phyloP scores from a whole-genome alignment of 2,113 vertebrate species.

The Scomber japonicus region DNA sequence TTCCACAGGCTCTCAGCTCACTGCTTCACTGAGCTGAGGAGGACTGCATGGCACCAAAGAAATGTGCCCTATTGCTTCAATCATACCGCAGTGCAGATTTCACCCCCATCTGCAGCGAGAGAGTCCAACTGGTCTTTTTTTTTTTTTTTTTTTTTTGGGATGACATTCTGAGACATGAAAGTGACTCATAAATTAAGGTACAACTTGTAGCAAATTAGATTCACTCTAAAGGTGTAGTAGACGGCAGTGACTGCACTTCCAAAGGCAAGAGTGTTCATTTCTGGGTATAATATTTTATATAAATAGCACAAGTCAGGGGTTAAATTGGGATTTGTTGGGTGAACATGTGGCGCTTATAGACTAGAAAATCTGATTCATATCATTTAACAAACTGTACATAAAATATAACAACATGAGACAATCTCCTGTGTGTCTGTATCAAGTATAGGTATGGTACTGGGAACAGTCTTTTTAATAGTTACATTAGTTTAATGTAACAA shows the following conservation, averaged over 20 bases:
- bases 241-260: conserved; percentile 19
- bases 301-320: conserved; percentile 10
- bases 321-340: too few relatives aligned
- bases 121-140: conserved; percentile 7
- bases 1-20: neutral
- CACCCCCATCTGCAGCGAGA: neutral
- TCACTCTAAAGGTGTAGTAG: conserved; percentile 2
- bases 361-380: too few relatives aligned
- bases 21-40: neutral
- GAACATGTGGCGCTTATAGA: too few relatives aligned
- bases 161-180: conserved; percentile 4
- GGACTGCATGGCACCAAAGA: neutral
- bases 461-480: too few relatives aligned
- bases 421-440: too few relatives aligned
- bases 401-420: too few relatives aligned
- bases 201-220: conserved; percentile 14
- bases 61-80: neutral
- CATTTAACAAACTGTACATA: too few relatives aligned
- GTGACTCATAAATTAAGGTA: conserved; percentile 21
- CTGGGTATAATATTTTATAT: conserved; percentile 28
- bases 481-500: too few relatives aligned
- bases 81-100: conserved; percentile 26
- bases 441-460: too few relatives aligned
- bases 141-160: neutral
- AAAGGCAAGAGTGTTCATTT: conserved; percentile 36